These are phyloP conservation scores for Pyxicephalus adspersus DNA, from an alignment of 2,113 vertebrate species.

Conservation along the genomic window DNA sequence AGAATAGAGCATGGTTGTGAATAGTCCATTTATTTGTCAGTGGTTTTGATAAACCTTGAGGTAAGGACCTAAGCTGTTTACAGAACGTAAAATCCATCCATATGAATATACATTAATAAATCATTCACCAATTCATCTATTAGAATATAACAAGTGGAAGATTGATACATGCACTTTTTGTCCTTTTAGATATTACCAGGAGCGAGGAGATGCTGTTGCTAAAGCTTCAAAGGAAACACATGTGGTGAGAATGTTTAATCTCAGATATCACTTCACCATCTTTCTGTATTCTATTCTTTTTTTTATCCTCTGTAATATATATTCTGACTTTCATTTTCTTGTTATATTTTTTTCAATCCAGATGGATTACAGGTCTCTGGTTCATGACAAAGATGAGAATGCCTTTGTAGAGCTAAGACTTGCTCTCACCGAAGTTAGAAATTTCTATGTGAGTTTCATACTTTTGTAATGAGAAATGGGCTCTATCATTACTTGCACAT, in stretches of 20 bases:
- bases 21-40: too few species aligned
- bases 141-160: too few species aligned
- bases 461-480: too few species aligned
- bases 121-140: too few species aligned
- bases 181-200: constrained; percentile 75
- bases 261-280: not conserved
- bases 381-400: constrained; percentile 80
- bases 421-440: constrained; percentile 80
- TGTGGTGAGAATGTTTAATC: constrained; percentile 76
- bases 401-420: constrained; percentile 76
- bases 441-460: constrained; percentile 81
- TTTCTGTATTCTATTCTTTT: not conserved
- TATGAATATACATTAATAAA: too few species aligned
- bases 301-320: not conserved
- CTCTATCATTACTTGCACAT: too few species aligned
- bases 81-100: too few species aligned
- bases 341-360: constrained; percentile 58
- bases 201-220: constrained; percentile 86
- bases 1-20: too few species aligned
- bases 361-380: constrained; percentile 90
- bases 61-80: too few species aligned
- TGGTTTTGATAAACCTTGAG: too few species aligned
- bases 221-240: constrained; percentile 91
- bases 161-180: not conserved
- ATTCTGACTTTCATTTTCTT: not conserved